These are phyloP conservation scores for Enteromius mattozi DNA, from an alignment of 2,797 vertebrate genomes.

Conservation along the genomic window DNA sequence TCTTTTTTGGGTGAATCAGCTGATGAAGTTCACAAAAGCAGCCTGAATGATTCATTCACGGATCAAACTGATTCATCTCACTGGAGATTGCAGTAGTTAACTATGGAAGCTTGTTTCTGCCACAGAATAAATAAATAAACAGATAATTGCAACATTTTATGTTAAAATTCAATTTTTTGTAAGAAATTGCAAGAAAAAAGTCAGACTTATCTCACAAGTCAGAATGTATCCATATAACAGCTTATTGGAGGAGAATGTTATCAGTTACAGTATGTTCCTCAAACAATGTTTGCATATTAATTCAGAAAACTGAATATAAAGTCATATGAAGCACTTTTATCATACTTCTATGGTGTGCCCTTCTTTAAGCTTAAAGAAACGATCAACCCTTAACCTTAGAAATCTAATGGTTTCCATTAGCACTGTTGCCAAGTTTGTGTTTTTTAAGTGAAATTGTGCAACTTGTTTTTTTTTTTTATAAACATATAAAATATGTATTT, in stretches of 20 bases:
- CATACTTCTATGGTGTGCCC: neutral
- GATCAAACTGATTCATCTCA: neutral
- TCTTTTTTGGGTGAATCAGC: neutral
- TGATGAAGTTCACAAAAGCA: slow-evolving; percentile 9
- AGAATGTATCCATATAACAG: neutral
- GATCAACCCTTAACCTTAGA: neutral
- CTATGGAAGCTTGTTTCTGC: neutral
- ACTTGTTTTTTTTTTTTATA: neutral
- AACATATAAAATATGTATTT: neutral
- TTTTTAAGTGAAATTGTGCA: neutral
- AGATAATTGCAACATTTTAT: neutral
- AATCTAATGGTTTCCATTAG: neutral
- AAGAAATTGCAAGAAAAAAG: neutral
- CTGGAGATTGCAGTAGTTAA: neutral
- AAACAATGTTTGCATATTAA: neutral
- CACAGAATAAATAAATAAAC: neutral
- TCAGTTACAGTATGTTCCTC: neutral
- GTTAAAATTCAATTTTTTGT: neutral
- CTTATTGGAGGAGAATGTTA: neutral
- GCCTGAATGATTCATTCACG: neutral
- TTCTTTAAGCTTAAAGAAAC: neutral
- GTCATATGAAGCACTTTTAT: neutral
- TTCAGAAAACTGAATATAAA: neutral
- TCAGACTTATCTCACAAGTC: neutral
- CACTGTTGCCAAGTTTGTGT: neutral